These are phyloP conservation scores for Aptenodytes patagonicus DNA, from an alignment of 2,113 vertebrate genomes.

Conservation along the genomic window DNA sequence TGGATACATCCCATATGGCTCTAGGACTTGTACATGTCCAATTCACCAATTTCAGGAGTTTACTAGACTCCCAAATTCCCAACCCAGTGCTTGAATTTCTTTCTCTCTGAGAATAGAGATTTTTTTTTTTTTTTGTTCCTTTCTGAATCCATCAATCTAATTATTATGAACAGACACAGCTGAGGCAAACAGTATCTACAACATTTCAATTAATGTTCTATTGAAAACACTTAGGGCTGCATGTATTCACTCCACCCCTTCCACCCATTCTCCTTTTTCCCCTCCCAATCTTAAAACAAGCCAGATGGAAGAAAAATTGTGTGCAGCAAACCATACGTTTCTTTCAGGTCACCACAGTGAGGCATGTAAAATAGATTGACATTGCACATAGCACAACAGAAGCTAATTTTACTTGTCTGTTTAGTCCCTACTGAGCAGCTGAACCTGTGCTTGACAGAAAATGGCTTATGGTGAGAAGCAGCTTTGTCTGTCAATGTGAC, in stretches of 20 bases:
- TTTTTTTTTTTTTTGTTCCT: neutral
- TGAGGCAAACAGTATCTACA: neutral
- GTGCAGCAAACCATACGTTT: neutral
- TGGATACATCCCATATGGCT: neutral
- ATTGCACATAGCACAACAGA: neutral
- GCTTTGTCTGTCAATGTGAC: neutral
- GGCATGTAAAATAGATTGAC: neutral
- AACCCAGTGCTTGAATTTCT: neutral
- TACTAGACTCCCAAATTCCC: neutral
- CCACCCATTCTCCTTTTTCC: neutral
- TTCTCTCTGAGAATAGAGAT: neutral
- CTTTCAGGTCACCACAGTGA: neutral
- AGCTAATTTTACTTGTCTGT: neutral
- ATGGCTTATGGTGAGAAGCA: neutral
- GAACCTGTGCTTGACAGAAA: neutral
- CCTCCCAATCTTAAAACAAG: neutral
- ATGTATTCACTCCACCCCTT: neutral
- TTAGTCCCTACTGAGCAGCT: neutral
- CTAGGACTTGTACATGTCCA: neutral
- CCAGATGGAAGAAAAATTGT: neutral
- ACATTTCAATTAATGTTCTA: slow-evolving; percentile 13
- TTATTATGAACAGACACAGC: slow-evolving; percentile 8
- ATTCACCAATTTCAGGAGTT: neutral
- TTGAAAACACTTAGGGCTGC: neutral
- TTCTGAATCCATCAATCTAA: slow-evolving; percentile 22